Evolutionary conservation across 2,797 vertebrate genomes (phyloP).

Genomic region (Aldrovandia affinis): DNA sequence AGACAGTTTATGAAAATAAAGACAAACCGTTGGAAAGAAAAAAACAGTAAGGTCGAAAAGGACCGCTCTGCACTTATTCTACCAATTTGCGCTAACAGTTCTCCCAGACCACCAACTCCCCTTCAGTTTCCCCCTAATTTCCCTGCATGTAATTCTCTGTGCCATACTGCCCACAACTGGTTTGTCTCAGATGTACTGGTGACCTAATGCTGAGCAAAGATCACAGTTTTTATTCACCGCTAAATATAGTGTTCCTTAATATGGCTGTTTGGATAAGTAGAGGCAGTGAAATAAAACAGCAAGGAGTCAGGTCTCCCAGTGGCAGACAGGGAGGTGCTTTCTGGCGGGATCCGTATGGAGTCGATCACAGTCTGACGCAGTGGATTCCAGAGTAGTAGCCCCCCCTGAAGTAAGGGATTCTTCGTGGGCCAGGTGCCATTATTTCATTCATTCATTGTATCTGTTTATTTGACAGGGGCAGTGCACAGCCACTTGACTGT

Average conservation of each 20-base stretch:
- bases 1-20: too few species aligned
- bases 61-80: too few species aligned
- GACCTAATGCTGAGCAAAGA: not conserved
- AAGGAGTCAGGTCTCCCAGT: not conserved
- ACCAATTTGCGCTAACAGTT: too few species aligned
- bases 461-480: too few species aligned
- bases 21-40: too few species aligned
- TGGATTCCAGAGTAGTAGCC: too few species aligned
- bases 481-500: too few species aligned
- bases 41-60: too few species aligned
- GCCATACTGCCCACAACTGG: not conserved
- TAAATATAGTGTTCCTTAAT: conserved; percentile 21
- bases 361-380: not conserved
- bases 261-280: not conserved
- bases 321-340: not conserved
- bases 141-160: not conserved
- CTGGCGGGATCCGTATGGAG: not conserved
- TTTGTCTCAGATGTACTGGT: not conserved
- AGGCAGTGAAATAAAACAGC: not conserved
- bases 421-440: too few species aligned
- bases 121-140: not conserved
- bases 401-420: too few species aligned
- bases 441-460: too few species aligned
- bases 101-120: too few species aligned
- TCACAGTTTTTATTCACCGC: not conserved